Evolutionary conservation across 2,797 vertebrate genomes (phyloP).

Genomic region (Cossypha dichroa): DNA sequence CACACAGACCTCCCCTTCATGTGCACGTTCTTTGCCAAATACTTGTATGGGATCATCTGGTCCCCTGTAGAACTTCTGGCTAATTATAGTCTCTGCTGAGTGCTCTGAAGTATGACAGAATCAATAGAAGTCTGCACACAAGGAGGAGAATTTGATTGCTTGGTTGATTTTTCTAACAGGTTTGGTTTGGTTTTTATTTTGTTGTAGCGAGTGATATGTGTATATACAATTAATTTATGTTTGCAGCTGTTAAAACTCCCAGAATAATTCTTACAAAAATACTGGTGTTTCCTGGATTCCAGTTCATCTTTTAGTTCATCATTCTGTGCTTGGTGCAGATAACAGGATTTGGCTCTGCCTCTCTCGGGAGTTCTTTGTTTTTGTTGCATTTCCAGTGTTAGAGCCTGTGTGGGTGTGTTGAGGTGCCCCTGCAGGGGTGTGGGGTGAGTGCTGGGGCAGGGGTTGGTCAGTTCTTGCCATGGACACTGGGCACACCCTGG

Average conservation of each 20-base stretch:
- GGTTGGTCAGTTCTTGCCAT: fast-evolving
- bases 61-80: neutral
- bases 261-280: too few species aligned
- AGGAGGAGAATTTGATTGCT: neutral
- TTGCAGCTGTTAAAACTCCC: neutral
- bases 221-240: neutral
- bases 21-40: neutral
- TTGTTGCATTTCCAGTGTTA: neutral
- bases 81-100: neutral
- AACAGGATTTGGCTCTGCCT: neutral
- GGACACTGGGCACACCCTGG: neutral
- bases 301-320: neutral
- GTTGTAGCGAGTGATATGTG: neutral
- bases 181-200: neutral
- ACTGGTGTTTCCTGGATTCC: neutral
- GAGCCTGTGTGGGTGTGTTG: neutral
- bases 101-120: neutral
- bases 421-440: too few species aligned
- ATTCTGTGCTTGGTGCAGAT: neutral
- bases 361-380: neutral
- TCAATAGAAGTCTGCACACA: neutral
- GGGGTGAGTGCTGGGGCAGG: too few species aligned
- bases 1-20: neutral
- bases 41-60: neutral
- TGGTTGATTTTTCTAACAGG: neutral